phyloP scores from a whole-genome alignment of 2,888 invertebrate genomes.

The Melipona beecheii region DNA sequence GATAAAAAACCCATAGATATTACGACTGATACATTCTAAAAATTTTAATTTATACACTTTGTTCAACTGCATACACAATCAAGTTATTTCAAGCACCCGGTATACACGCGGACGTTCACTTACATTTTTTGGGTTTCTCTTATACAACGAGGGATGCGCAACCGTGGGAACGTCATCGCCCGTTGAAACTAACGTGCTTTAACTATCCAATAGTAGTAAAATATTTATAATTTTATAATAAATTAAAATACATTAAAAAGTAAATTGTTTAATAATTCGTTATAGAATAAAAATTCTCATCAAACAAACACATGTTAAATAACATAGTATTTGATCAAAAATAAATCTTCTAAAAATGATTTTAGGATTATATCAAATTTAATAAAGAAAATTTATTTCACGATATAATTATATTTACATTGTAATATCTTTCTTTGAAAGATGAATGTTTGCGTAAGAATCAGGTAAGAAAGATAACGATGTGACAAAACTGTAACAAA shows the following conservation, averaged over 20 bases:
- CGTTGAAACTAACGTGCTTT: slow-evolving; percentile 7
- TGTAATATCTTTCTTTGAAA: too few relatives aligned
- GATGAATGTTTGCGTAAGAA: neutral
- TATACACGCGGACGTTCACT: slow-evolving; percentile 76
- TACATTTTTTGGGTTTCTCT: slow-evolving; percentile 65
- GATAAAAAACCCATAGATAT: neutral
- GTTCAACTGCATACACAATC: neutral
- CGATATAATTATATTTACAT: too few relatives aligned
- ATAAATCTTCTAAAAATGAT: neutral
- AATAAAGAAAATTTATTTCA: neutral
- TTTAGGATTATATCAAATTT: neutral
- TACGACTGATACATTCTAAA: neutral
- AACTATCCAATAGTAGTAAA: neutral
- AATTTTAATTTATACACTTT: too few relatives aligned
- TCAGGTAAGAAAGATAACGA: neutral
- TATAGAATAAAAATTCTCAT: neutral
- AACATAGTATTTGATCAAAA: neutral
- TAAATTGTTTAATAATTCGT: neutral
- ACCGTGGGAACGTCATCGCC: slow-evolving; percentile 58
- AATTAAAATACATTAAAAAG: neutral
- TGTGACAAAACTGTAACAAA: too few relatives aligned
- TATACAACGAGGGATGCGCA: slow-evolving; percentile 41
- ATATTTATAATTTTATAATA: neutral
- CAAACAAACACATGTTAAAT: neutral
- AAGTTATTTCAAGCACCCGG: slow-evolving; percentile 33